A percentile compares a stretch with the other conserved stretches of the same genome.
phyloP scores from a whole-genome alignment of 2,113 vertebrate species.

The Serinus canaria region DNA sequence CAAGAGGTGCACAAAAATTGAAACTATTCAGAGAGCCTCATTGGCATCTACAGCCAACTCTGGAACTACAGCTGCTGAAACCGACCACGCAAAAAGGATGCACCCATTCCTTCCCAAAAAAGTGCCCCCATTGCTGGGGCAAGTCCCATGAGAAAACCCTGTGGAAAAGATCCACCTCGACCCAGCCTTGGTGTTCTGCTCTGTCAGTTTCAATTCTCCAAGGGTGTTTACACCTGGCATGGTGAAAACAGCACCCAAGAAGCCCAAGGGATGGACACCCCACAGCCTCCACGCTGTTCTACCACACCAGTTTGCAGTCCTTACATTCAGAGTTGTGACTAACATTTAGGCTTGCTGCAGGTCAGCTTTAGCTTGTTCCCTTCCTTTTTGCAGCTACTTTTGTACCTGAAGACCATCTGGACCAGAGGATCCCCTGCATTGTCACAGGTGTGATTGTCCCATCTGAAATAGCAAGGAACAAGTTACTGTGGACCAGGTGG shows the following conservation, averaged over 20 bases:
- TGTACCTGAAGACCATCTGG: background rate
- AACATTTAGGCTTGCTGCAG: no score
- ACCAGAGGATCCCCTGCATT: background rate
- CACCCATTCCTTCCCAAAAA: background rate
- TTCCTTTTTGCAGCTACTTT: background rate
- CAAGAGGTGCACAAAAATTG: background rate
- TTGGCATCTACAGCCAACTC: background rate
- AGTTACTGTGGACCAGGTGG: background rate
- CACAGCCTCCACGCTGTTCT: background rate
- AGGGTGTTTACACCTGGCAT: background rate
- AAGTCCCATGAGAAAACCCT: background rate
- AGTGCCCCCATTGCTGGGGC: background rate
- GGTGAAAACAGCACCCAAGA: background rate
- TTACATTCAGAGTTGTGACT: background rate
- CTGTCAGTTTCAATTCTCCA: background rate
- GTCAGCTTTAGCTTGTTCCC: background rate
- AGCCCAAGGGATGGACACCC: background rate
- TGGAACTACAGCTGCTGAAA: background rate
- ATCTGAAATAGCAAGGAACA: background rate
- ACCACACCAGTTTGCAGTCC: background rate
- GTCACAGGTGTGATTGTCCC: background rate
- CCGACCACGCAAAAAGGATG: fast-evolving
- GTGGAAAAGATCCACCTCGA: background rate
- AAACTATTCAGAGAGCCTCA: background rate
- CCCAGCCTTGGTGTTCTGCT: background rate